Base-by-base conservation (phyloP, 2,797 vertebrate genomes). In the Heterohyrax brucei region DNA sequence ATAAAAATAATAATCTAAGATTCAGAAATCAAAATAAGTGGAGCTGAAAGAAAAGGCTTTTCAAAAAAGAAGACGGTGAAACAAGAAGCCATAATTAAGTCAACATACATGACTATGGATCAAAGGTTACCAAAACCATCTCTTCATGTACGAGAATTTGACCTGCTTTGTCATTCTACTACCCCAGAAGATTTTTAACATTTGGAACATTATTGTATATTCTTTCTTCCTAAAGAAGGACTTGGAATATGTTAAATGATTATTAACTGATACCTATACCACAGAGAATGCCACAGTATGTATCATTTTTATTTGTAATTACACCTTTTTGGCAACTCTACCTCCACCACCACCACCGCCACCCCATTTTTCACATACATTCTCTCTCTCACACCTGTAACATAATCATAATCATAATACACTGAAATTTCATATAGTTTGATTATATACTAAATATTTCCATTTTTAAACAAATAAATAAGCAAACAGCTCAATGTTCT, bases 51-150 rank as follows among this genome's bases (percentile, higher is more conserved):
- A 75, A 87, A 89, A 75, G 48, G 14, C 44, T 87, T 87, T 59
- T 73, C 39, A 39, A 39, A 21, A 92, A 94, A 77, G 19, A 97
- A 88, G 33, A 62, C 33, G 82, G 16, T 78, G 83, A 91, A 89
- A 95, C 16, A 56, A 79, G 28, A 80, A 72, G 48, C 13, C 46
- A 73, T 22, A 85, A 61, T 64, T 30, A 86, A 79, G 26, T 56
- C 33, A 87, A 59, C 44, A 82, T 10, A 10, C 28, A 84, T 56
- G 56, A 87, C 56, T 89, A 2, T 68, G 62, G 79, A 64, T 28
- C 48, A 76, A 84, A 87, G 19, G 22, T 59, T 84, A 87, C 56
- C 81, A 92, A 96, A 86, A 68, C 10, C 12, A 79, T 81, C 50
- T 96, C 33, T 18, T 88, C 26, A 85, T 1, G 3, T 61, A 53